Evolutionary conservation across 2,797 vertebrate genomes (phyloP), one percentile per base, ranked within the genome.

Genomic region (Alosa sapidissima): DNA sequence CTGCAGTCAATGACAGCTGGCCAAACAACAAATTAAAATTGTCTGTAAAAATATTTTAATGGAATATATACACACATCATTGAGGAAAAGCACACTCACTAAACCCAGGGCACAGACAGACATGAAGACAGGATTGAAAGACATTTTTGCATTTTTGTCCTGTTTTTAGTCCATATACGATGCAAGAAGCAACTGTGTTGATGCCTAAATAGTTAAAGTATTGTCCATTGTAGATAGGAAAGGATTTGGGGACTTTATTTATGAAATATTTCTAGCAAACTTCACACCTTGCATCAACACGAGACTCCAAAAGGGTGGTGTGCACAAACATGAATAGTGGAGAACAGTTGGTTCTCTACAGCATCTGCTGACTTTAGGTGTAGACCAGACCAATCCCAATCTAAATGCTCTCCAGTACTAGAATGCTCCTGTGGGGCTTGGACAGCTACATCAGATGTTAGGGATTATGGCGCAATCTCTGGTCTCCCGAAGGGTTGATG

Each of bases 71-170:
- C 41, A 78, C 41, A 78, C 72, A 47, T 68, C 41, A 41, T 41
- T 14, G 3, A 45, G 13, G 24, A 51, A 87, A 87, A 81, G 14
- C 87, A 86, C 68, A 89, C 19, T 89, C 90, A 84, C 89, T 68
- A 85, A 82, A 84, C 33, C 24, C 24, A 33, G 10, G n/a, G 7
- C 13, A 14, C 2, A 14, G 14, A 72, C 36, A 5, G 0, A 14
- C 11, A 41, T 72, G 33, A 72, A 10, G 11, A 36, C 65, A 36
- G n/a, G 24, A 65, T 65, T 28, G 8, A 36, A 72, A 13, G 65
- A 41, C 5, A 41, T 41, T 14, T 72, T 9, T 65, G 24, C 33
- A 41, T 7, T 65, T 9, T 62, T 72, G 33, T 72, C 65, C 65
- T 78, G 41, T 36, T 72, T 16, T 78, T 5, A 21, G 72, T 45